Conservation (phyloP, 2,888 invertebrate species). For the Ectropis crepuscularia region DNA sequence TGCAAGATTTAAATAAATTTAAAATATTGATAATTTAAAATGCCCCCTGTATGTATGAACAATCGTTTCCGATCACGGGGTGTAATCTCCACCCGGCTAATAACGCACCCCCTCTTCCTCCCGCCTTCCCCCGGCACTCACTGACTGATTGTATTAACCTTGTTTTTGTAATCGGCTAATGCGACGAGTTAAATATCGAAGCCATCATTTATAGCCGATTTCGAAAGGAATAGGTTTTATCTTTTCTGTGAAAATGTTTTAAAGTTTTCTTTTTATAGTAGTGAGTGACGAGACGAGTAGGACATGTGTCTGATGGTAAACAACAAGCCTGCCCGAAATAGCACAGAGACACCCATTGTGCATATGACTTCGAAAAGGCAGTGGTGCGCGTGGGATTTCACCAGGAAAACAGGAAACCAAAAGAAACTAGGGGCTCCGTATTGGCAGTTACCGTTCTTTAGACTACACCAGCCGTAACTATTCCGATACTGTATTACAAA, state of each 20-base stretch:
- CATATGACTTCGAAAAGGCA: too few relatives aligned
- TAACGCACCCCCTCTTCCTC: slow-evolving; percentile 57
- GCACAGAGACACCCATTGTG: too few relatives aligned
- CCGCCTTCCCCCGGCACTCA: slow-evolving; percentile 34
- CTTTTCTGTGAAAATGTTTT: background rate
- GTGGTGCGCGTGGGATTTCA: too few relatives aligned
- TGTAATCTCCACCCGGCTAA: slow-evolving; percentile 66
- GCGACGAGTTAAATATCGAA: slow-evolving; percentile 15
- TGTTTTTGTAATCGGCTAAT: slow-evolving; percentile 38
- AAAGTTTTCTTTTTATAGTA: background rate
- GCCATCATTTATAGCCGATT: slow-evolving; percentile 1
- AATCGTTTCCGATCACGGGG: slow-evolving; percentile 64
- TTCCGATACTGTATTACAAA: too few relatives aligned
- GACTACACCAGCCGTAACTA: too few relatives aligned
- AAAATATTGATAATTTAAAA: background rate
- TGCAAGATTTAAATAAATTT: too few relatives aligned
- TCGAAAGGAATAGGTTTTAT: background rate
- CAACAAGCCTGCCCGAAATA: too few relatives aligned
- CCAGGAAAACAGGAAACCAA: too few relatives aligned
- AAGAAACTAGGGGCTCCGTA: too few relatives aligned
- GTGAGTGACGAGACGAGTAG: too few relatives aligned
- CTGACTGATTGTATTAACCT: slow-evolving; percentile 30
- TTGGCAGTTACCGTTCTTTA: too few relatives aligned
- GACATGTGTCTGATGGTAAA: too few relatives aligned
- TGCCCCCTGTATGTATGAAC: slow-evolving; percentile 54